Conservation (phyloP, 2,113 vertebrate genomes). For the Menura novaehollandiae region DNA sequence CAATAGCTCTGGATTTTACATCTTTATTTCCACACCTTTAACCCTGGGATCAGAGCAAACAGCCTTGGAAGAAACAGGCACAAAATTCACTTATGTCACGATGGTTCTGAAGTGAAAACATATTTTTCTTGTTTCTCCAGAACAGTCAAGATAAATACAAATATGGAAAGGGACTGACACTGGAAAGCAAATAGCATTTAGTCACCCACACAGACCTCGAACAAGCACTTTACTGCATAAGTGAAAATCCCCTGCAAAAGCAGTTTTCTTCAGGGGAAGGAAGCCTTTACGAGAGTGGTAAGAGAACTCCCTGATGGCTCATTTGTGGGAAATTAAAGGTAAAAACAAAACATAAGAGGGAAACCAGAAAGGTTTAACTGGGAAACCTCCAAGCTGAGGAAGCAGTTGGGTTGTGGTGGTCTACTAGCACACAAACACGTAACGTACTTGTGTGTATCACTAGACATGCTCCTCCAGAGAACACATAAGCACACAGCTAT, state of each 20-base stretch:
- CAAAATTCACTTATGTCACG: neutral
- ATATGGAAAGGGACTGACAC: neutral
- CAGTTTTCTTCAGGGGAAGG: neutral
- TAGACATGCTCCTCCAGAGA: neutral
- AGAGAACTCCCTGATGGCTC: neutral
- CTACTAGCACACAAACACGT: neutral
- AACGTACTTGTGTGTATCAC: neutral
- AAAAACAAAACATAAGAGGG: neutral
- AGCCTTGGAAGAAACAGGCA: neutral
- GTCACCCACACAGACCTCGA: slow-evolving; percentile 1
- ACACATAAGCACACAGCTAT: rapidly evolving
- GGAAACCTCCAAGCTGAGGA: slow-evolving; percentile 22
- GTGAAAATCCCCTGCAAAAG: slow-evolving; percentile 9
- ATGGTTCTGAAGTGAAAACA: neutral
- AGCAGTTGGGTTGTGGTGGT: neutral
- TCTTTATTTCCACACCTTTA: neutral
- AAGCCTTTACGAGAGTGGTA: neutral
- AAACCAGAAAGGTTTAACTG: slow-evolving; percentile 36
- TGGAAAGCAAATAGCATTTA: slow-evolving; percentile 6
- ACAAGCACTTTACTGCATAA: neutral
- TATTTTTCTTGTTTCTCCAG: neutral
- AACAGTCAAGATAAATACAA: neutral
- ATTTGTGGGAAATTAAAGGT: slow-evolving; percentile 38
- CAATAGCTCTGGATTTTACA: neutral
- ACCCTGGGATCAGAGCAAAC: neutral